Conservation (phyloP, 2,113 vertebrate species). For the Poecile atricapillus region DNA sequence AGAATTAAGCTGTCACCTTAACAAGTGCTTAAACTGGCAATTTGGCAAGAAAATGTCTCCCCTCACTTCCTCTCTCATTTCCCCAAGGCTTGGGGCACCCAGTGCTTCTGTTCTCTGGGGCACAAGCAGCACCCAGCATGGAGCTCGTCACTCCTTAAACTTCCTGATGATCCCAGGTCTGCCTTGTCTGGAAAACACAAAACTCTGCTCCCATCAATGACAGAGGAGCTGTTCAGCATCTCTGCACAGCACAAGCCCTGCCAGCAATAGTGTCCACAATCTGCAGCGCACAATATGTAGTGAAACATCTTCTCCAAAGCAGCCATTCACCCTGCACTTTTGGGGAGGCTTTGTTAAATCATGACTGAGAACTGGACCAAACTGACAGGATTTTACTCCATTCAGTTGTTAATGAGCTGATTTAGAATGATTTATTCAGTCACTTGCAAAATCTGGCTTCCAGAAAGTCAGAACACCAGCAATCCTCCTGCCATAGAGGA, state of each 20-base stretch:
- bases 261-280: background rate
- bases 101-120: accelerated
- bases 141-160: background rate
- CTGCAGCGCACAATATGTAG: background rate
- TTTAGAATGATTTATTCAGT: background rate
- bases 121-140: background rate
- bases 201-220: background rate
- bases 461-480: background rate
- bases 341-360: background rate
- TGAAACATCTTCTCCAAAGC: background rate
- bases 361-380: background rate
- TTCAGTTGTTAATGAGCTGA: background rate
- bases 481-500: background rate
- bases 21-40: background rate
- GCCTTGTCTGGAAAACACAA: background rate
- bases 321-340: background rate
- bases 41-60: background rate
- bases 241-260: background rate
- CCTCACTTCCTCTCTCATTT: background rate
- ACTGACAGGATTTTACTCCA: background rate
- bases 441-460: background rate
- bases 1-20: background rate
- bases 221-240: background rate
- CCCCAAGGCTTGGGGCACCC: background rate
- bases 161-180: background rate